A percentile compares a stretch with the other conserved stretches of the same genome.
These are phyloP conservation scores for Temnothorax nylanderi DNA, from an alignment of 1,140 invertebrate species.

Conservation along the genomic window DNA sequence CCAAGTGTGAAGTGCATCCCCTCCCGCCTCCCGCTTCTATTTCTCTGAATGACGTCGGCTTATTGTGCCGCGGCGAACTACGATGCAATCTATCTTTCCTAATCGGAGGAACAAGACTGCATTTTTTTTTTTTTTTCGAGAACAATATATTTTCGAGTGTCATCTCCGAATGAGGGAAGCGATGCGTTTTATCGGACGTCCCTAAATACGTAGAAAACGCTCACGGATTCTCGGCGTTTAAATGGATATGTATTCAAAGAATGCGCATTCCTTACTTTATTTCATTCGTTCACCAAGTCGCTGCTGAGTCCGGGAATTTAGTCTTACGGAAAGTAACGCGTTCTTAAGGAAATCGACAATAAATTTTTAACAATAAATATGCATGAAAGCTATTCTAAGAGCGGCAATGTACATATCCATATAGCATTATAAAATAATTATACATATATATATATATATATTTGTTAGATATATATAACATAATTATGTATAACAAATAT, in stretches of 20 bases:
- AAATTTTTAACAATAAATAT: not conserved
- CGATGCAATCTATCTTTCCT: slow-evolving; percentile 8
- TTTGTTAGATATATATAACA: too few species aligned
- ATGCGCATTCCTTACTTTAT: not conserved
- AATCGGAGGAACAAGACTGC: slow-evolving; percentile 1
- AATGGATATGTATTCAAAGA: not conserved
- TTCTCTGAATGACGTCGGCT: not conserved
- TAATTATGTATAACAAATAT: too few species aligned
- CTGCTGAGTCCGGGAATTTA: not conserved
- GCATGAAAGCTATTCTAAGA: too few species aligned
- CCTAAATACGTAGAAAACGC: not conserved
- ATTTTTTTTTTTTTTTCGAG: not conserved
- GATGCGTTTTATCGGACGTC: not conserved
- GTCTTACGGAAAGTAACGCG: not conserved
- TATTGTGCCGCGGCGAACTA: not conserved
- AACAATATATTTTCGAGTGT: not conserved
- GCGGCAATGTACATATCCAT: too few species aligned
- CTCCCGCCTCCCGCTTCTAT: not conserved
- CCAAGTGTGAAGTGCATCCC: slow-evolving; percentile 13
- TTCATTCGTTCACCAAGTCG: not conserved
- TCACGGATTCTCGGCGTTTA: not conserved
- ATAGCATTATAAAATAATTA: too few species aligned
- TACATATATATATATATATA: too few species aligned
- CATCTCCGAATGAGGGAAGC: not conserved
- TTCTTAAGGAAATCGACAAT: not conserved